A percentile compares a stretch with the other conserved stretches of the same genome.
Evolutionary conservation across 2,888 invertebrate genomes (phyloP).

Genomic region (Dendrolimus houi): DNA sequence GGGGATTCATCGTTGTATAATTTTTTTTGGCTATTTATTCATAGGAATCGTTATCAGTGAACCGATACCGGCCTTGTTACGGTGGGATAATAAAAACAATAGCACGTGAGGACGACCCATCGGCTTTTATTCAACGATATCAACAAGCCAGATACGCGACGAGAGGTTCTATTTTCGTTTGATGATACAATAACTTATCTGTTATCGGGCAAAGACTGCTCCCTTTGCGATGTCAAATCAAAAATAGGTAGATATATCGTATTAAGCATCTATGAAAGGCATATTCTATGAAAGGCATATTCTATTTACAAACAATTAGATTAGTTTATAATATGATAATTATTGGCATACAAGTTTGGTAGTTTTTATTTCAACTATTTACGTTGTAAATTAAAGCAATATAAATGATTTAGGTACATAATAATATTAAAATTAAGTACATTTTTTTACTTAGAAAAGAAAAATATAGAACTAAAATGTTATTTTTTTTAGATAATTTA

Average conservation of each 20-base stretch:
- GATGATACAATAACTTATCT: constrained; percentile 48
- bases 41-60: constrained; percentile 43
- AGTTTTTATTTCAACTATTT: too few relatives aligned
- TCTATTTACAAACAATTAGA: too few relatives aligned
- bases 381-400: too few relatives aligned
- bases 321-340: too few relatives aligned
- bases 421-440: too few relatives aligned
- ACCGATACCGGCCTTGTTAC: constrained; percentile 34
- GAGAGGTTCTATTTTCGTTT: constrained; percentile 56
- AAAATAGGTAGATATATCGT: constrained; percentile 24
- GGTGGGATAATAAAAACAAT: constrained; percentile 67
- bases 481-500: too few relatives aligned
- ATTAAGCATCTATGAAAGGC: constrained; percentile 10
- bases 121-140: constrained; percentile 36
- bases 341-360: too few relatives aligned
- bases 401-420: too few relatives aligned
- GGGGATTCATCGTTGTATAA: neutral
- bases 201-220: constrained; percentile 64
- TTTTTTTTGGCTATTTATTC: constrained; percentile 9
- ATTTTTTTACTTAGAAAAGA: too few relatives aligned
- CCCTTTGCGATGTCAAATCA: constrained; percentile 21
- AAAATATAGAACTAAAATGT: too few relatives aligned
- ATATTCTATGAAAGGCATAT: neutral
- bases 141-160: constrained; percentile 45
- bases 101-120: constrained; percentile 55